Percentiles rank a stretch among this genome's conserved stretches.
phyloP scores from a whole-genome alignment of 2,797 vertebrate species.

The Sebastes minor region DNA sequence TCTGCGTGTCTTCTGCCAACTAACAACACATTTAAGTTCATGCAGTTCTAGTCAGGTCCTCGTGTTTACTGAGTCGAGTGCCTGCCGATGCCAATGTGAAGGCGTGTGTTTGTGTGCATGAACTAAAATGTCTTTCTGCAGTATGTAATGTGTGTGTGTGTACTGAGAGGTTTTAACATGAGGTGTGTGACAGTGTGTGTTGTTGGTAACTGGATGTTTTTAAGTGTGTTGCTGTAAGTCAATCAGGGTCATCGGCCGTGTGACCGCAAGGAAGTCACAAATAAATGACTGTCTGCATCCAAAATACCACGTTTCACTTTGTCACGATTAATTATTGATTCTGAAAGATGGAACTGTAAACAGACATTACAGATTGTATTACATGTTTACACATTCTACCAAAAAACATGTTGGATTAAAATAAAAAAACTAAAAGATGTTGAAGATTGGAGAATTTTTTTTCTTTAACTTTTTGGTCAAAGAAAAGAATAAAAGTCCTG shows the following conservation, averaged over 20 bases:
- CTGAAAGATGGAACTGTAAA: background rate
- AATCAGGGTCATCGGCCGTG: slow-evolving; percentile 18
- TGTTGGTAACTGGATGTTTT: background rate
- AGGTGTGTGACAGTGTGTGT: background rate
- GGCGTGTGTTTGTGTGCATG: slow-evolving; percentile 30
- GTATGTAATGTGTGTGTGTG: slow-evolving; percentile 8
- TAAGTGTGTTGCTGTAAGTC: slow-evolving; percentile 25
- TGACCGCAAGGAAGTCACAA: slow-evolving; percentile 32
- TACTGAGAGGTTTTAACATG: background rate
- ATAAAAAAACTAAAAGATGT: background rate
- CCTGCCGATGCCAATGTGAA: slow-evolving; percentile 23
- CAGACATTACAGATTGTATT: background rate
- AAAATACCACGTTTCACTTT: background rate
- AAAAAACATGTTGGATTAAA: background rate
- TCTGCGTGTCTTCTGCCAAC: background rate
- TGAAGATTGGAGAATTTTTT: background rate
- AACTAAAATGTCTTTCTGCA: background rate
- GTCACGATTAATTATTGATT: background rate
- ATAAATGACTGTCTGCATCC: slow-evolving; percentile 57
- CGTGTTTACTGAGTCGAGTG: slow-evolving; percentile 18
- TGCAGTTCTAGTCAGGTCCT: slow-evolving; percentile 1
- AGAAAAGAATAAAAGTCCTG: slow-evolving; percentile 6
- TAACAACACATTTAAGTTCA: background rate
- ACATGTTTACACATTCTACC: background rate
- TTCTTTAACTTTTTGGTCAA: slow-evolving; percentile 10